These are phyloP conservation scores for Ophioninae sp. DNA, from an alignment of 2,888 invertebrate species.

Conservation along the genomic window DNA sequence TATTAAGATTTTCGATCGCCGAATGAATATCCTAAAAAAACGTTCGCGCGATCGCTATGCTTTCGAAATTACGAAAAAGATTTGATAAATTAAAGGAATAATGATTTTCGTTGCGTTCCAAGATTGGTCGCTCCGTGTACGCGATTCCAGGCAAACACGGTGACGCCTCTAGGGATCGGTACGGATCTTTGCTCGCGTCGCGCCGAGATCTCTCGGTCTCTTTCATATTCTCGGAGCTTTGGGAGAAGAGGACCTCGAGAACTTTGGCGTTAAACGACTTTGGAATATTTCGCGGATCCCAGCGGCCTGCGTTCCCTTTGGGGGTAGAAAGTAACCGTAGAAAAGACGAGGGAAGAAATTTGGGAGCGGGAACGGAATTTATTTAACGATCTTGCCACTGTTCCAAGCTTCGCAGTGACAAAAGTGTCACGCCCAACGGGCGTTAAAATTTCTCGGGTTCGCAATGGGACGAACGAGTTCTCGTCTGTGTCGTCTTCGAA, in stretches of 20 bases:
- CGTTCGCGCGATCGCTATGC: too few species aligned
- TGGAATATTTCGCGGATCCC: conserved; percentile 21
- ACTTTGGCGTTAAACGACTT: conserved; percentile 28
- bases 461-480: conserved; percentile 24
- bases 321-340: background rate
- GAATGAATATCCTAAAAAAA: too few species aligned
- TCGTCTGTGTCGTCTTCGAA: conserved; percentile 26
- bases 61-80: too few species aligned
- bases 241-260: conserved; percentile 9
- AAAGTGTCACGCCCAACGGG: conserved; percentile 34
- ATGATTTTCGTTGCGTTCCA: too few species aligned
- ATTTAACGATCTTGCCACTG: conserved; percentile 48
- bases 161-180: background rate
- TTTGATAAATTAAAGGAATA: too few species aligned
- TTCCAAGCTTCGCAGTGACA: conserved; percentile 12
- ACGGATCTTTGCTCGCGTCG: conserved; percentile 26
- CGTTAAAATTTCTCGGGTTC: conserved; percentile 35
- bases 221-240: background rate
- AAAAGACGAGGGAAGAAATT: background rate
- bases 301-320: background rate
- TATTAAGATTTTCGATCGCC: too few species aligned
- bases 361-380: conserved; percentile 31
- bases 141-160: background rate
- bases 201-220: background rate
- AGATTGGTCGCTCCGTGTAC: background rate